A percentile compares a stretch with the other conserved stretches of the same genome.
Conservation (phyloP, 2,113 vertebrate species). For the Mirza zaza region DNA sequence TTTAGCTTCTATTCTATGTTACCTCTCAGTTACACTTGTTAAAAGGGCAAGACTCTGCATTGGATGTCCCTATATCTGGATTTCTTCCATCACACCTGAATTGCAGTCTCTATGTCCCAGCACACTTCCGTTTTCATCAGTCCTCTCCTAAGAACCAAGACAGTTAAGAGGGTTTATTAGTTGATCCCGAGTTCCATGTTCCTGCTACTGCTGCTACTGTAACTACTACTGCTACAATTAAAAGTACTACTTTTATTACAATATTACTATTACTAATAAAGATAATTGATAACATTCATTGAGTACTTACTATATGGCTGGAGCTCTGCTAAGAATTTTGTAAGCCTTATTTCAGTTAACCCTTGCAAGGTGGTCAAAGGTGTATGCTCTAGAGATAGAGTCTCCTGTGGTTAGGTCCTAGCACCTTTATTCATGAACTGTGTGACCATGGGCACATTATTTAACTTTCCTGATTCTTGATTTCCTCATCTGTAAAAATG, state of each 20-base stretch:
- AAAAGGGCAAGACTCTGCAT: not conserved
- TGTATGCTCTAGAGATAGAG: not conserved
- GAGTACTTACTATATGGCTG: not conserved
- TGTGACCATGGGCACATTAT: not conserved
- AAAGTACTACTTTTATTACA: not conserved
- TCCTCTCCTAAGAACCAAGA: not conserved
- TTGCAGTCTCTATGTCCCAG: not conserved
- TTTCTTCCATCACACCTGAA: not conserved
- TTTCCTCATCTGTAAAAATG: not conserved
- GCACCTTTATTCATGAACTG: not conserved
- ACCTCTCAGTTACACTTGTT: not conserved
- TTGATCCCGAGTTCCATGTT: not conserved
- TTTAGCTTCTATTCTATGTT: not conserved
- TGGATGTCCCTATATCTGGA: not conserved
- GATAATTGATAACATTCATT: not conserved
- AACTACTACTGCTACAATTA: no score
- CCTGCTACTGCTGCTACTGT: not conserved
- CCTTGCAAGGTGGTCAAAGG: not conserved
- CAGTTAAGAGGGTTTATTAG: not conserved
- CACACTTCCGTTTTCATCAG: not conserved
- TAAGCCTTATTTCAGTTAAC: not conserved
- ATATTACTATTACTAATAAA: accelerated
- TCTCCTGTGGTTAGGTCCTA: not conserved
- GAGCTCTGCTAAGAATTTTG: not conserved
- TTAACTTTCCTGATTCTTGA: not conserved